Base-by-base conservation (phyloP, 2,888 invertebrate species). In the Podotricha telesiphe region DNA sequence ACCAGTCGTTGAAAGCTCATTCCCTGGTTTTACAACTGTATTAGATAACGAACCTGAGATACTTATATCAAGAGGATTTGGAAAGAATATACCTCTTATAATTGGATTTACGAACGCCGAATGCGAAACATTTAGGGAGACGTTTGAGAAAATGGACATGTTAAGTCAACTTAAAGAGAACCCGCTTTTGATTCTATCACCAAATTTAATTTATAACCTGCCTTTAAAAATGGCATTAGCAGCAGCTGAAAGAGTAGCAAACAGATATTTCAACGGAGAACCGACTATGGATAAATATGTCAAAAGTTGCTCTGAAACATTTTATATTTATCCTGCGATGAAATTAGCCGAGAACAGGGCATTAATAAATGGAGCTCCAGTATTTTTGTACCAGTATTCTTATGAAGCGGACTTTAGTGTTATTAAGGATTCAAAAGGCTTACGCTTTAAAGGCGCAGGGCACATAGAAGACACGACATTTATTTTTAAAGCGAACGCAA, bases 391-490 rank as follows among this genome's bases (percentile, higher is more conserved):
- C 78, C 86, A 93, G 73, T 95, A 94, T 76, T 83, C 90, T 7
- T 94, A 93, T 70, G 86, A 93, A 37, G 89, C 93, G 0, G 85
- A 89, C 8, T 77, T 88, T 68, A 94, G 93, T 40, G 82, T 92
- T 1, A 85, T 94, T 61, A 93, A 93, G 76, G 81, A 90, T 47
- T 79, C 78, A 0, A 76, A 74, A 8, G 84, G 85, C 68, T 73
- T 90, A 20, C 80, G 85, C 0, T 86, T 91, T 50, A 82, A 84
- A 0, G 95, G 94, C 10, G 94, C 93, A 5, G 94, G 91, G n/a
- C 95, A 95, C 71, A 88, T 93, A 1, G 95, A 95, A 76, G 95
- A 95, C 78, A 76, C 94, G 78, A 94, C 94, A 0, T 94, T 94
- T 72, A 76, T 94, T 11, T 94, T 95, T 73, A 81, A 80, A 62